Conservation (phyloP, 2,888 invertebrate species). For the Nymphalis polychloros region DNA sequence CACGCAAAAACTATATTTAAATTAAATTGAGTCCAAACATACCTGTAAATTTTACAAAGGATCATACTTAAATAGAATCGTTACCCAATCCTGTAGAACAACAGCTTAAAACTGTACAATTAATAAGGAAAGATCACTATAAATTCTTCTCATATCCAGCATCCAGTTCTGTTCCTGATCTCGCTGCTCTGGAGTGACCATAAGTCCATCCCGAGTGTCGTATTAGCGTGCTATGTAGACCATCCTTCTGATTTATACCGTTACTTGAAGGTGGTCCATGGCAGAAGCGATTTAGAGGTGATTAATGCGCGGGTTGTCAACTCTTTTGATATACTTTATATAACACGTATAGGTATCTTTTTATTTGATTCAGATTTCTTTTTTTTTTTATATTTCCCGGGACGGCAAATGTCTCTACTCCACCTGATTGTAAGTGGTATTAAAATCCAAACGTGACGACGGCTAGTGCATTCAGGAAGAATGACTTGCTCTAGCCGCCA, state of each 20-base stretch:
- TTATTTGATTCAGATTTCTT: no score
- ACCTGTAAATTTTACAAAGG: not conserved
- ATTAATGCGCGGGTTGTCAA: no score
- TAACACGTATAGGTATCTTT: no score
- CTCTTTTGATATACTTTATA: no score
- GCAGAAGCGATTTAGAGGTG: slow-evolving; percentile 10
- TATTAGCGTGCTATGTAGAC: slow-evolving; percentile 49
- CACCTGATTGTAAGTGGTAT: no score
- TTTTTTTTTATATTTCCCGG: no score
- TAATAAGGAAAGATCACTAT: slow-evolving; percentile 21
- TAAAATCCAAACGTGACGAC: no score
- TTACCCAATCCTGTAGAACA: not conserved
- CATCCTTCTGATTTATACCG: slow-evolving; percentile 47
- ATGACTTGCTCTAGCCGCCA: no score
- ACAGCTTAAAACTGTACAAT: slow-evolving; percentile 16
- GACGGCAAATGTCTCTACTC: no score
- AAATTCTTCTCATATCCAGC: slow-evolving; percentile 14
- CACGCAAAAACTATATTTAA: no score
- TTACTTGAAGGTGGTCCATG: slow-evolving; percentile 34
- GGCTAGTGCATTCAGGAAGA: no score
- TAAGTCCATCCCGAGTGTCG: slow-evolving; percentile 45
- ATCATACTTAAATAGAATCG: not conserved
- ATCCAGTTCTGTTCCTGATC: slow-evolving; percentile 19
- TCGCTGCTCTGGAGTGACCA: slow-evolving; percentile 35
- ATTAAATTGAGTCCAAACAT: not conserved